These are phyloP conservation scores for Scyliorhinus canicula DNA, from an alignment of 2,797 vertebrate species.

Conservation along the genomic window DNA sequence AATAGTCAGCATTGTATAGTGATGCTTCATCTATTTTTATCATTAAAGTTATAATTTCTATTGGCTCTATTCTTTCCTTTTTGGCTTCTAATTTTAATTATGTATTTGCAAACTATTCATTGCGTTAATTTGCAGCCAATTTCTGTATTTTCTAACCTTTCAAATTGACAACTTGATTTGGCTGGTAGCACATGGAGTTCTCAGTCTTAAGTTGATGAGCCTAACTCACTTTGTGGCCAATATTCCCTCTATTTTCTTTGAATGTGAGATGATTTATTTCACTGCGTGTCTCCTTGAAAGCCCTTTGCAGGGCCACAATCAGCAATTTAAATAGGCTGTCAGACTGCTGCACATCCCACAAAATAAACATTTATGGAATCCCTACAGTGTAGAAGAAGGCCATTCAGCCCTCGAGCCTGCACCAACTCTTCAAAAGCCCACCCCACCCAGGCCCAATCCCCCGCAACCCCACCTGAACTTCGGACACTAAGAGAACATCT, in stretches of 20 bases:
- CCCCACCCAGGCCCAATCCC: no score
- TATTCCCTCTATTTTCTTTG: neutral
- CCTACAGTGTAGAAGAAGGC: no score
- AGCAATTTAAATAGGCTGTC: neutral
- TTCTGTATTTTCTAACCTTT: neutral
- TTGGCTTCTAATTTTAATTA: neutral
- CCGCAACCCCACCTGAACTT: no score
- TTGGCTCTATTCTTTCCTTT: neutral
- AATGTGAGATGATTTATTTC: neutral
- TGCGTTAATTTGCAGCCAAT: neutral
- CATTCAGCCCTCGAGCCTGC: no score
- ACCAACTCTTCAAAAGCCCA: no score
- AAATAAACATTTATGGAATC: neutral
- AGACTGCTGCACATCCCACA: neutral
- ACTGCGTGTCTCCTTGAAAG: neutral
- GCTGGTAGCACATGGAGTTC: no score
- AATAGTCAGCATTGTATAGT: neutral
- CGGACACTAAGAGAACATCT: no score
- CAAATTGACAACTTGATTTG: neutral
- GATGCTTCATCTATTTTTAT: constrained; percentile 6
- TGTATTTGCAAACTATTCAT: neutral
- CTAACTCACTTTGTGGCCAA: neutral
- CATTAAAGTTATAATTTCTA: constrained; percentile 23
- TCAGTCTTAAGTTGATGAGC: neutral
- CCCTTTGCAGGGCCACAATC: neutral